These are phyloP conservation scores for Tillus elongatus DNA, from an alignment of 2,888 invertebrate genomes.

Conservation along the genomic window DNA sequence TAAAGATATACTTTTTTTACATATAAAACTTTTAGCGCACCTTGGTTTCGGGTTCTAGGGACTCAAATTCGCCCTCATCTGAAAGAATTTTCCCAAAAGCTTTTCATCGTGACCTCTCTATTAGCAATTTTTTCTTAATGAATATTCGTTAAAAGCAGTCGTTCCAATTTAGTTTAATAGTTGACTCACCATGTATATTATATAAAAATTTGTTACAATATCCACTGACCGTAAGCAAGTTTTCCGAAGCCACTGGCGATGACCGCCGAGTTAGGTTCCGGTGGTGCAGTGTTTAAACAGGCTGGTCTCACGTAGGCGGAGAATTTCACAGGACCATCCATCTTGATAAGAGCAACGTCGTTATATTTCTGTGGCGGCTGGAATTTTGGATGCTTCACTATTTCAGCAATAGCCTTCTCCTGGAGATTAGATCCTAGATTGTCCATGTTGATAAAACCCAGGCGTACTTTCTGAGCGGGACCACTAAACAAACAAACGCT, in stretches of 20 bases:
- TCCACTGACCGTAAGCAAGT: no score
- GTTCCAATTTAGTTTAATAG: no score
- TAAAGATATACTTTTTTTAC: no score
- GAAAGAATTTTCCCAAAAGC: no score
- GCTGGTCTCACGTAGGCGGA: not conserved
- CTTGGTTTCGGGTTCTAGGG: no score
- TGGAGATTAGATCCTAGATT: not conserved
- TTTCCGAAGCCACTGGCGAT: not conserved
- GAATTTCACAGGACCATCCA: not conserved
- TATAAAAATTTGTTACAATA: no score
- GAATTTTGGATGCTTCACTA: slow-evolving; percentile 1
- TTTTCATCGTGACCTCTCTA: no score
- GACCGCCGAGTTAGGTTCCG: not conserved
- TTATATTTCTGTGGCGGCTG: not conserved
- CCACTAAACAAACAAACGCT: not conserved
- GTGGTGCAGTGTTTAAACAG: not conserved
- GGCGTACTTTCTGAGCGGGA: not conserved
- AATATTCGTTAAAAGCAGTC: no score
- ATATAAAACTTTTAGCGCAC: no score
- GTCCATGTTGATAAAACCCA: not conserved
- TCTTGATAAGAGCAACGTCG: slow-evolving; percentile 2
- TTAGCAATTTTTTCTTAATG: no score
- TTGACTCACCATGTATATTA: no score
- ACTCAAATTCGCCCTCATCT: no score
- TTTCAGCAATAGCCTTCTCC: not conserved